A percentile compares a stretch with the other conserved stretches of the same genome.
Conservation (phyloP, 2,797 vertebrate species). For the Merluccius polli region DNA sequence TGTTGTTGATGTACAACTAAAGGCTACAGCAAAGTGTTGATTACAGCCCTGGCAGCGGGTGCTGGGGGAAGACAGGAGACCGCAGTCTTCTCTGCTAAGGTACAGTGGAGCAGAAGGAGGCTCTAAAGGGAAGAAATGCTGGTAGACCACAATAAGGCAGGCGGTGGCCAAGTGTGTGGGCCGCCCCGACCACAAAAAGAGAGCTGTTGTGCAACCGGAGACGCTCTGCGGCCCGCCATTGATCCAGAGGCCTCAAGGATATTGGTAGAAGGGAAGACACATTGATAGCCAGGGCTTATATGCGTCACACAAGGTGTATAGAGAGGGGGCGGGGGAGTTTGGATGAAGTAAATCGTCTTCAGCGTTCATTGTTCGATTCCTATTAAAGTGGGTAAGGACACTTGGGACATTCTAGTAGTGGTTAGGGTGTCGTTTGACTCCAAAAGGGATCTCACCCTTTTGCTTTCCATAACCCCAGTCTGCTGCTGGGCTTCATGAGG, state of each 20-base stretch:
- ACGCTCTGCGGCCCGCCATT: conserved; percentile 43
- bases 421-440: too few species aligned
- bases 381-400: too few species aligned
- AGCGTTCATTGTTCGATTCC: too few species aligned
- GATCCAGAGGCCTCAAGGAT: conserved; percentile 34
- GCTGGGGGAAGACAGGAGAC: conserved; percentile 62
- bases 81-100: conserved; percentile 54
- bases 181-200: conserved; percentile 56
- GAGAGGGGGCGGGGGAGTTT: too few species aligned
- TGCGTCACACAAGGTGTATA: too few species aligned
- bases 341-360: too few species aligned
- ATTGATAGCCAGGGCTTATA: too few species aligned
- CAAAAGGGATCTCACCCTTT: too few species aligned
- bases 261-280: too few species aligned
- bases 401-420: too few species aligned
- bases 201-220: conserved; percentile 56
- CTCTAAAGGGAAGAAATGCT: conserved; percentile 68
- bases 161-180: conserved; percentile 68
- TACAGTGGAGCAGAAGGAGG: conserved; percentile 36
- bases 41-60: conserved; percentile 69
- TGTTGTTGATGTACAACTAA: conserved; percentile 69
- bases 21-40: conserved; percentile 69
- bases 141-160: conserved; percentile 66
- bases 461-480: conserved; percentile 58
- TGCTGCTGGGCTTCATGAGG: conserved; percentile 85